A percentile compares a stretch with the other conserved stretches of the same genome.
Evolutionary conservation across 2,888 invertebrate genomes (phyloP).

Genomic region (Incurvaria masculella): DNA sequence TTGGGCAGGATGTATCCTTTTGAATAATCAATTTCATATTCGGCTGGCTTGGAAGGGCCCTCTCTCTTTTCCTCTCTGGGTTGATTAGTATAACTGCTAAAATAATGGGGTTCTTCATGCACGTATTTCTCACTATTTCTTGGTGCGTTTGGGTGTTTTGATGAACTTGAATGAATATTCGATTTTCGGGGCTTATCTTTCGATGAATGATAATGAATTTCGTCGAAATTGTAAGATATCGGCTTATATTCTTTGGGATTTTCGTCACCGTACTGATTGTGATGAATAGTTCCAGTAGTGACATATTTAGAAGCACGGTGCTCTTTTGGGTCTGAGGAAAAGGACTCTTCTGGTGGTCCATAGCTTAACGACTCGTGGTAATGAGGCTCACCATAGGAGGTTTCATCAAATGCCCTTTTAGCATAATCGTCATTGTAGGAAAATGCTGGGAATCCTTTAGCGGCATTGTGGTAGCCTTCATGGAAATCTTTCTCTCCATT

Average conservation of each 20-base stretch:
- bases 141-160: background rate
- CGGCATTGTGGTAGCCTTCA: conserved; percentile 42
- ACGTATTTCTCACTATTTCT: background rate
- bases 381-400: conserved; percentile 29
- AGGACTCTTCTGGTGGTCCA: background rate
- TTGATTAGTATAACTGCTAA: background rate
- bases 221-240: background rate
- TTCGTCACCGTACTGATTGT: background rate
- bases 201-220: background rate
- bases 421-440: conserved; percentile 27
- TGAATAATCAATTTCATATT: background rate
- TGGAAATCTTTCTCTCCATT: conserved; percentile 48
- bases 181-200: background rate
- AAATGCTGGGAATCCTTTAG: conserved; percentile 40
- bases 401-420: conserved; percentile 37
- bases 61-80: background rate
- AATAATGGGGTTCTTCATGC: background rate
- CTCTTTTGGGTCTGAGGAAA: background rate
- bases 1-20: background rate
- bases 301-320: background rate
- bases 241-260: background rate
- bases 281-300: background rate
- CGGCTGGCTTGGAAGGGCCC: background rate
- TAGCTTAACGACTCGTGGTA: conserved; percentile 19
- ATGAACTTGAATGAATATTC: background rate